Percentiles rank a stretch among this genome's conserved stretches.
These are phyloP conservation scores for Agapornis roseicollis DNA, from an alignment of 2,113 vertebrate species.

Conservation along the genomic window DNA sequence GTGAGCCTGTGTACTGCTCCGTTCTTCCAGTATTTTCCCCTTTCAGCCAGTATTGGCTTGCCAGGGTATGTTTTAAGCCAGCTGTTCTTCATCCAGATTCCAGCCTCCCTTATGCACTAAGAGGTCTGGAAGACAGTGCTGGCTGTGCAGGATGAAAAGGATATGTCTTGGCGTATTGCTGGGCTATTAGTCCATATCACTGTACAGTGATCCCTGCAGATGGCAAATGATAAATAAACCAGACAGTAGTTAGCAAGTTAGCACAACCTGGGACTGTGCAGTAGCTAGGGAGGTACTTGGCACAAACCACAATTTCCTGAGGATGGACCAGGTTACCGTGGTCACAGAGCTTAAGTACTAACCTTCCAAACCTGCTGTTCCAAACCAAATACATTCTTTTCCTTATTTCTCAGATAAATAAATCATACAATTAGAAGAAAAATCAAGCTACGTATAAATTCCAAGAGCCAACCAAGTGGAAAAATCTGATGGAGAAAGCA, in stretches of 20 bases:
- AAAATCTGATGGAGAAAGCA: neutral
- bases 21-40: neutral
- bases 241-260: neutral
- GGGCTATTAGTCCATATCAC: neutral
- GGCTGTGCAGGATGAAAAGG: constrained; percentile 26
- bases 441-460: neutral
- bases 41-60: constrained; percentile 16
- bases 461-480: neutral
- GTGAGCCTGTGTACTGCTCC: neutral
- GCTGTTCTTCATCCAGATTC: constrained; percentile 54
- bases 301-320: neutral
- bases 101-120: constrained; percentile 28
- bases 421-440: neutral
- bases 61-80: constrained; percentile 12
- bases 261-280: neutral
- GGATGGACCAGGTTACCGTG: neutral
- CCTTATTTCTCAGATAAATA: constrained; percentile 8
- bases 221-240: constrained; percentile 1
- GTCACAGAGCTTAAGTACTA: neutral
- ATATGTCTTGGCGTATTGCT: constrained; percentile 40
- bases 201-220: neutral
- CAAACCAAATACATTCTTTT: neutral
- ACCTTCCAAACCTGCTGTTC: neutral
- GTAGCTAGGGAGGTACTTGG: neutral
- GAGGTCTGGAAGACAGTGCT: constrained; percentile 48